Evolutionary conservation across 2,888 invertebrate genomes (phyloP).

Genomic region (Branchellion lobata): DNA sequence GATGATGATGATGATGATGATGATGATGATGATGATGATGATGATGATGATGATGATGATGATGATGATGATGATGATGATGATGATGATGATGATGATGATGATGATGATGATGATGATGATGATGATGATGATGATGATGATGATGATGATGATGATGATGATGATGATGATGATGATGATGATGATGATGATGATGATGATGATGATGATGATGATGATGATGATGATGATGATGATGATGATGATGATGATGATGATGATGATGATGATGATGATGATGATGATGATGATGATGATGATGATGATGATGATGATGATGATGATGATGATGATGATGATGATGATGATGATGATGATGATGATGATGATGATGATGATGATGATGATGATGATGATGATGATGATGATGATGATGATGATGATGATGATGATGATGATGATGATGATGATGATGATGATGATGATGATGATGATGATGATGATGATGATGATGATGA

Average conservation of each 20-base stretch:
- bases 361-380: slow-evolving; percentile 40
- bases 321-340: slow-evolving; percentile 40
- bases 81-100: slow-evolving; percentile 37
- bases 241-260: slow-evolving; percentile 39
- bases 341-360: slow-evolving; percentile 37
- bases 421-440: slow-evolving; percentile 39
- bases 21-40: slow-evolving; percentile 37
- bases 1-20: slow-evolving; percentile 40
- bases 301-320: slow-evolving; percentile 37
- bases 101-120: slow-evolving; percentile 40
- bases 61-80: slow-evolving; percentile 39
- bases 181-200: slow-evolving; percentile 40
- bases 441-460: slow-evolving; percentile 37
- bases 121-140: slow-evolving; percentile 37
- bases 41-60: slow-evolving; percentile 37
- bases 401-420: slow-evolving; percentile 37
- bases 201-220: slow-evolving; percentile 37
- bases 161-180: slow-evolving; percentile 37
- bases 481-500: slow-evolving; percentile 37
- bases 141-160: slow-evolving; percentile 40
- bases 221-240: slow-evolving; percentile 37
- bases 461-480: slow-evolving; percentile 40
- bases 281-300: slow-evolving; percentile 40
- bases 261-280: slow-evolving; percentile 37
- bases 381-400: slow-evolving; percentile 37